Base-by-base conservation (phyloP, 2,888 invertebrate species). In the Drosophila anomalata region DNA sequence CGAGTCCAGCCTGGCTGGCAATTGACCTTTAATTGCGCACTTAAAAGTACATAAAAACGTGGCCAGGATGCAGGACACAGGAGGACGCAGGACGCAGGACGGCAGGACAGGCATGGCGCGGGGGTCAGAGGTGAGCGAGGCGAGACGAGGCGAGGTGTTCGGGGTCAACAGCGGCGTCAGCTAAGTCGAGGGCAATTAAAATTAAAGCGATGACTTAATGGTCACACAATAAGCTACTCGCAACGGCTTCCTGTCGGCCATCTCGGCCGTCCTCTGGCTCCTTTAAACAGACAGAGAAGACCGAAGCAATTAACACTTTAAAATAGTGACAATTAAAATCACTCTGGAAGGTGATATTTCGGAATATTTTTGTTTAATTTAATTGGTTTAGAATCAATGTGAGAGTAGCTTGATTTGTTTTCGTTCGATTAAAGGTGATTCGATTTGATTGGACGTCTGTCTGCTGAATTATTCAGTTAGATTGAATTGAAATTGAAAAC, bases 11-110 rank as follows among this genome's bases (percentile, higher is more conserved):
- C 53, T 33, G 44, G 51, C 26, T 73, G 81, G 75, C 88, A 84
- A 87, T 87, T 88, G 87, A 88, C 82, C 88, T 87, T 87, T 84
- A 88, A 84, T 84, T 84, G 85, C 87, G 58, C 88, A 88, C 84
- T 84, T 84, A 84, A 84, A 88, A 87, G 82, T 74, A 84, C 87
- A 84, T 84, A 88, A 84, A 81, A 88, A 81, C 81, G 79, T 79
- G 82, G 73, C 75, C 71, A 66, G 54, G 61, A 81, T 70, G 51
- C 55, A 58, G 11, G 44, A 17, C 3, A 2, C 44, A 20, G 22
- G 44, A 44, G 12, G 42, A 17, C 17, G 51, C 55, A 58, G 11
- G 44, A 17, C 3, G 0, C 44, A 20, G 44, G 44, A 44, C 17
- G 17, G 17, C 17, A 17, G 12, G 42, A 22, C 42, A 22, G 6